phyloP scores from a whole-genome alignment of 2,797 vertebrate genomes.

The Ceryle rudis region DNA sequence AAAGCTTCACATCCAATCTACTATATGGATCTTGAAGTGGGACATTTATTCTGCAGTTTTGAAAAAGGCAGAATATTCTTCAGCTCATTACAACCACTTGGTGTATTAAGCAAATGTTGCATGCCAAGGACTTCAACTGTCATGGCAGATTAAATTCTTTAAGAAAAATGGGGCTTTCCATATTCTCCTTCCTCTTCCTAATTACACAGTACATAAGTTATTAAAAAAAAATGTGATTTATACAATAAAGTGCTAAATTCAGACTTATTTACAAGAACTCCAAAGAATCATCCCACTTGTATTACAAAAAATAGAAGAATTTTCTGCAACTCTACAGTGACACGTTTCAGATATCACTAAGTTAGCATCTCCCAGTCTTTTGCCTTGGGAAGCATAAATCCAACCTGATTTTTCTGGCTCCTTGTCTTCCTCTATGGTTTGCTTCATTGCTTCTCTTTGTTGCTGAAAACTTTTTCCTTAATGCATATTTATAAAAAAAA shows the following conservation, averaged over 20 bases:
- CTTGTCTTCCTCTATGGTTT: slow-evolving; percentile 91
- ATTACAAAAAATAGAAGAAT: not conserved
- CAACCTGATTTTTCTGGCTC: slow-evolving; percentile 88
- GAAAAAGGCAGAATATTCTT: not conserved
- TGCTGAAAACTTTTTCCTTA: slow-evolving; percentile 97
- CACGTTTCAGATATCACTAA: not conserved
- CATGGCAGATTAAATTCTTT: not conserved
- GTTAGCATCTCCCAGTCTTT: not conserved
- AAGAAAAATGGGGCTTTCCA: not conserved
- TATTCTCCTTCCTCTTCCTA: not conserved
- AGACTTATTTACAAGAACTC: not conserved
- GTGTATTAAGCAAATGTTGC: not conserved
- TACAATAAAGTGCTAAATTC: not conserved
- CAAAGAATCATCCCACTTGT: not conserved
- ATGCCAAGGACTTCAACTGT: not conserved
- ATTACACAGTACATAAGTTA: not conserved
- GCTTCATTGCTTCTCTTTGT: slow-evolving; percentile 97
- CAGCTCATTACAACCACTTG: not conserved
- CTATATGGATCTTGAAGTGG: not conserved
- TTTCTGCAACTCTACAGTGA: not conserved
- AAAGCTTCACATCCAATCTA: not conserved
- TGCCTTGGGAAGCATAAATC: not conserved
- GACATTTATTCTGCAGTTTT: not conserved
- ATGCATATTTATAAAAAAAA: not conserved
- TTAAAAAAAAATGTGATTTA: not conserved